phyloP scores from a whole-genome alignment of 2,113 vertebrate genomes.

The Poecilia latipinna region DNA sequence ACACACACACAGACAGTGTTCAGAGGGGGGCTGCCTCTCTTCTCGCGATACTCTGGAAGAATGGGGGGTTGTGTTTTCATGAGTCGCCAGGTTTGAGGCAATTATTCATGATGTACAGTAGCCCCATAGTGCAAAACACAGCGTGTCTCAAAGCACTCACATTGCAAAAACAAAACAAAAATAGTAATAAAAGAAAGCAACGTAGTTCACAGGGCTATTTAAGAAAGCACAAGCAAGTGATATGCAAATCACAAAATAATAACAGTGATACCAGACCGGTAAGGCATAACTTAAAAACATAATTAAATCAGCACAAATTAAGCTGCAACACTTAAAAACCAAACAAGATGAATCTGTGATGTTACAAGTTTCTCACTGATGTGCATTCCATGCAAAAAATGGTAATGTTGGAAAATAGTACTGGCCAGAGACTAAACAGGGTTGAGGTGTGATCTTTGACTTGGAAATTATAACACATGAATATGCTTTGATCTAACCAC shows the following conservation, averaged over 20 bases:
- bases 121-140: not conserved
- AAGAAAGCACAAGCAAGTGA: not conserved
- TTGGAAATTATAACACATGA: no score
- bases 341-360: no score
- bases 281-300: no score
- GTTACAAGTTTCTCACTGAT: no score
- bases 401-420: no score
- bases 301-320: no score
- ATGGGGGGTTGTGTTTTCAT: conserved; percentile 32
- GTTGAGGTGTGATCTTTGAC: no score
- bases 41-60: conserved; percentile 73
- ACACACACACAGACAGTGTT: conserved; percentile 15
- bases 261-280: not conserved
- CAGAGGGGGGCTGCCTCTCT: conserved; percentile 12
- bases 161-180: not conserved
- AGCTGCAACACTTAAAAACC: no score
- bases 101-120: not conserved
- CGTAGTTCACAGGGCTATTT: no score
- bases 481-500: no score
- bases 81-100: not conserved
- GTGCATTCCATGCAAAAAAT: no score
- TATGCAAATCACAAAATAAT: not conserved
- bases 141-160: not conserved
- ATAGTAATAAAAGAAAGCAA: not conserved
- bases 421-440: no score